Base-by-base conservation (phyloP, 2,888 invertebrate species). In the Cosmopolites sordidus region DNA sequence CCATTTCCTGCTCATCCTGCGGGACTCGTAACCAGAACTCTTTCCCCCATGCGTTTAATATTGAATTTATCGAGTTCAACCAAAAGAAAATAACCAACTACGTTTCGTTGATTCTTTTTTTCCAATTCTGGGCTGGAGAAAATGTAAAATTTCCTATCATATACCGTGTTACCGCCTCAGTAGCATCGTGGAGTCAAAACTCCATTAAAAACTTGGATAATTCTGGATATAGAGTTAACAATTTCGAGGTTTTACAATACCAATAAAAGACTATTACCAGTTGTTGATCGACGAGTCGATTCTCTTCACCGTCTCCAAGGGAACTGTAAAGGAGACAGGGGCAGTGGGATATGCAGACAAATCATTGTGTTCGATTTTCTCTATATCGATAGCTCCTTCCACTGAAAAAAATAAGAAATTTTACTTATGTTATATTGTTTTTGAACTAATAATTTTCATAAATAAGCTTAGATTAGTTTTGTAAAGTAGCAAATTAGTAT, bases 321-420 rank as follows among this genome's bases (percentile, higher is more conserved):
- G 54, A 49, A 45, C 45, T 18, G 40, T 54, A 11, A 43, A 29
- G 40, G 40, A 40, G 4, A 16, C 6, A 4, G 40, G 6, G 3
- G 2, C 40, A 8, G 40, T 3, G 58, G 60, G 73, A 60, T 71
- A 74, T 12, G 48, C 43, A 4, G 60, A 53, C 27, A 69, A 58
- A 41, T 62, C 58, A 50, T 62, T 68, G 38, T 61, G 78, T 45
- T 79, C 78, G 48, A 79, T 69, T 18, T 75, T 71, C 59, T 79
- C 75, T 63, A 82, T 78, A 56, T 81, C 77, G 2, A 89, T 74
- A 44, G 79, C 79, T 15, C 89, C 82, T 39, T 80, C 74, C 1
- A 88, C 79, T 64, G 16, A 86, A 82, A 48, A 87, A 43, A 29
- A 29, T 22, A n/a, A n/a, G n/a, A n/a, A n/a, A n/a, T n/a, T n/a